Base-by-base conservation (phyloP, 1,140 invertebrate species). In the Orius insidiosus region DNA sequence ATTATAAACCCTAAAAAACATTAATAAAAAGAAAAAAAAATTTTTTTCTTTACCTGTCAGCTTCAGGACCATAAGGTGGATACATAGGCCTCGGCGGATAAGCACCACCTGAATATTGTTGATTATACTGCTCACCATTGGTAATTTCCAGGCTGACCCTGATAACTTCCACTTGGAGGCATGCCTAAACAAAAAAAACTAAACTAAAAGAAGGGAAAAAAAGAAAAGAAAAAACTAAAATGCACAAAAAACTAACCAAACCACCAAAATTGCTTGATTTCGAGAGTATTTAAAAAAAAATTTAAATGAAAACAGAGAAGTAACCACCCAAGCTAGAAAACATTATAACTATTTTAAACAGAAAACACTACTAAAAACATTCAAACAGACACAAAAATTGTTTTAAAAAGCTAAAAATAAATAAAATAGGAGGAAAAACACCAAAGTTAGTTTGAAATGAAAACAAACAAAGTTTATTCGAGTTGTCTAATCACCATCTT, bases 1-100 rank as follows among this genome's bases (percentile, higher is more conserved):
- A 18, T 38, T 43, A 44, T 47, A 47, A 33, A 47, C n/a, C 19
- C 38, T 13, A 34, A 41, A 13, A n/a, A 16, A 34, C 8, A 46
- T 31, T 8, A 24, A 38, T 1, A 5, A 6, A 18, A 7, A 16
- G 13, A 16, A 42, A 16, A 42, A 30, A 16, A 16, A 9, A 15
- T 15, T 15, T 16, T 8, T 9, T 34, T 19, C 3, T 56, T 57
- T 56, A 78, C 74, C 74, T 74, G 50, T 76, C 74, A 30, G 68
- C 68, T 55, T 80, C 78, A 24, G 76, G 70, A 49, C 74, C 75
- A 57, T 85, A 85, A 52, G 78, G 72, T 58, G 75, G 75, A 63
- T 79, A 79, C 53, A 78, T 74, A 53, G 74, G 72, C 66, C 69
- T 64, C 55, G 70, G 70, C 58, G 67, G 62, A 31, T 54, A 51